phyloP scores from a whole-genome alignment of 1,140 invertebrate species.

The Heliconius nattereri region DNA sequence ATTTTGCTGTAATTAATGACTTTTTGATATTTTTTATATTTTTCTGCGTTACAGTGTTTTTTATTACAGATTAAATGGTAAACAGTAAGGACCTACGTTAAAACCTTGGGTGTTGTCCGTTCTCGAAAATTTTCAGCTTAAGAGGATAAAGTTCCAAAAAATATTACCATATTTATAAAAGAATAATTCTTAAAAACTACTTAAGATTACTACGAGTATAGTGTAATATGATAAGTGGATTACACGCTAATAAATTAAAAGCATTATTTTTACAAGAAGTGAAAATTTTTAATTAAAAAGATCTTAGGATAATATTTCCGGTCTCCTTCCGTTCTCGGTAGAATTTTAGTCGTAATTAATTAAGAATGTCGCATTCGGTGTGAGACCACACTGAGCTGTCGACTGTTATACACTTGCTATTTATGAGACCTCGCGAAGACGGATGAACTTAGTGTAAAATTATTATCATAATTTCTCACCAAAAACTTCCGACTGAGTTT shows the following conservation, averaged over 20 bases:
- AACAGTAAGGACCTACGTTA: too few species aligned
- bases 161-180: neutral
- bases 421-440: slow-evolving; percentile 54
- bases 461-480: slow-evolving; percentile 79
- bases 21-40: neutral
- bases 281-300: neutral
- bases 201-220: neutral
- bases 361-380: slow-evolving; percentile 23
- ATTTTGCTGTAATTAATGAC: neutral
- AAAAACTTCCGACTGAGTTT: slow-evolving; percentile 76
- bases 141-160: neutral
- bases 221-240: neutral
- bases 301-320: slow-evolving; percentile 10
- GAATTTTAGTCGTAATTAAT: slow-evolving; percentile 29
- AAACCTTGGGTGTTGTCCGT: too few species aligned
- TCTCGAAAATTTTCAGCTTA: too few species aligned
- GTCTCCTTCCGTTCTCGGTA: neutral
- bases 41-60: neutral
- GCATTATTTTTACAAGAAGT: neutral
- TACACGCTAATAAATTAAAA: slow-evolving; percentile 1
- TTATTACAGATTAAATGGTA: too few species aligned
- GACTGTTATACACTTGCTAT: slow-evolving; percentile 30
- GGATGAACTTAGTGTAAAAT: slow-evolving; percentile 75
- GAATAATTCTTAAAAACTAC: neutral
- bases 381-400: slow-evolving; percentile 29